phyloP scores from a whole-genome alignment of 2,888 invertebrate species.

The Eurytoma adleriae region DNA sequence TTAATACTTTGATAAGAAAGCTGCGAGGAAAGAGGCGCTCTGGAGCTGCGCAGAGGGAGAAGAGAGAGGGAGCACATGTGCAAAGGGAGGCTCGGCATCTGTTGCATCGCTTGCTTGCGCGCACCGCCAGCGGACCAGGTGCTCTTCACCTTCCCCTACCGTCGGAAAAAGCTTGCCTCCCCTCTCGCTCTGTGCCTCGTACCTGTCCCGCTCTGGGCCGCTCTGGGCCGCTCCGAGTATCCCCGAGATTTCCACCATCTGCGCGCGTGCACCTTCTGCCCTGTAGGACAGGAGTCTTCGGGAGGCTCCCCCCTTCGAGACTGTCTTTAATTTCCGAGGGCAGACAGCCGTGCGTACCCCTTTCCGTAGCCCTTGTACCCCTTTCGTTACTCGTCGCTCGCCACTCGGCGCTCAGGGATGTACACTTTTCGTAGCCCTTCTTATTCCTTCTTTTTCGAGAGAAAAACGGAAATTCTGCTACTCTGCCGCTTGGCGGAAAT shows the following conservation, averaged over 20 bases:
- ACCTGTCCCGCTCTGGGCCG: constrained; percentile 28
- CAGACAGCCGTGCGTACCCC: background rate
- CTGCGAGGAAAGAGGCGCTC: background rate
- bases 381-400: too few species aligned
- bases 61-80: constrained; percentile 57
- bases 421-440: background rate
- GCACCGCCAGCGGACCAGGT: constrained; percentile 65
- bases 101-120: constrained; percentile 65
- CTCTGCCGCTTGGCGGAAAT: background rate
- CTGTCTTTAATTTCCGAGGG: background rate
- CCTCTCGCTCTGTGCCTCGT: constrained; percentile 14
- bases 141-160: constrained; percentile 70
- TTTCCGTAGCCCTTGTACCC: background rate
- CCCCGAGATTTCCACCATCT: constrained; percentile 71
- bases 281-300: too few species aligned
- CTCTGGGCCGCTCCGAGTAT: constrained; percentile 53
- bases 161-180: constrained; percentile 60
- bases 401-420: background rate
- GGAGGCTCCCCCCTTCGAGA: background rate
- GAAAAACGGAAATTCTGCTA: too few species aligned
- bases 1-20: background rate
- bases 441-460: background rate
- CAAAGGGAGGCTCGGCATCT: constrained; percentile 68
- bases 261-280: constrained; percentile 60
- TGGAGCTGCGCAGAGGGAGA: too few species aligned